Conservation (phyloP, 2,113 vertebrate species). For the Lagopus leucura region DNA sequence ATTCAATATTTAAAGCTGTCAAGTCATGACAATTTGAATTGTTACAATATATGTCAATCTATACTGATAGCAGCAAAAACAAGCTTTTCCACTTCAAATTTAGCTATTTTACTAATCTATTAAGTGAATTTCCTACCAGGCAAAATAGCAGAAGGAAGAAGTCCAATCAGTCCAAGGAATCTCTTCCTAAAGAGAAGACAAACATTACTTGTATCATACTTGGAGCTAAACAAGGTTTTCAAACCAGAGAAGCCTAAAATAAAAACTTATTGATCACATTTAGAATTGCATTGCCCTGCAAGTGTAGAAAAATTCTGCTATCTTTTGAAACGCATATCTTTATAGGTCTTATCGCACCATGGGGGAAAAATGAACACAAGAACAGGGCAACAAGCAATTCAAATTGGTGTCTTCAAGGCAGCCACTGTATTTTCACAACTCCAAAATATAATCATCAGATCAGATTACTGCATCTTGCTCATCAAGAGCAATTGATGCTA, state of each 20-base stretch:
- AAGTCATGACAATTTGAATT: neutral
- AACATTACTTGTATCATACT: neutral
- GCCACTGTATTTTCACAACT: neutral
- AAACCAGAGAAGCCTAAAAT: neutral
- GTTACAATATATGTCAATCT: neutral
- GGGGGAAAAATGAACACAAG: neutral
- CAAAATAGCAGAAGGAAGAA: conserved; percentile 6
- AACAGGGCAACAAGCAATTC: neutral
- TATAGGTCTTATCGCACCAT: neutral
- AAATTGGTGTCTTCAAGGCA: neutral
- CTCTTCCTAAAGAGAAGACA: conserved; percentile 38
- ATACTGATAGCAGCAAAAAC: neutral
- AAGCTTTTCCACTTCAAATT: neutral
- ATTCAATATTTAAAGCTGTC: neutral
- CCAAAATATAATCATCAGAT: neutral
- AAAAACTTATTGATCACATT: neutral
- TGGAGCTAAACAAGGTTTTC: neutral
- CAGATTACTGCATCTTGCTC: neutral
- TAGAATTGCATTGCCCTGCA: neutral
- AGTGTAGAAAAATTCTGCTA: neutral
- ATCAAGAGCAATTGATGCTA: neutral
- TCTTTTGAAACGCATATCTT: neutral
- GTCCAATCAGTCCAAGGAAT: neutral
- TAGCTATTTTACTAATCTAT: neutral
- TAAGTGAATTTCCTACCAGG: neutral